Percentiles rank a stretch among this genome's conserved stretches.
Conservation (phyloP, 2,797 vertebrate genomes). For the Manis pentadactyla region DNA sequence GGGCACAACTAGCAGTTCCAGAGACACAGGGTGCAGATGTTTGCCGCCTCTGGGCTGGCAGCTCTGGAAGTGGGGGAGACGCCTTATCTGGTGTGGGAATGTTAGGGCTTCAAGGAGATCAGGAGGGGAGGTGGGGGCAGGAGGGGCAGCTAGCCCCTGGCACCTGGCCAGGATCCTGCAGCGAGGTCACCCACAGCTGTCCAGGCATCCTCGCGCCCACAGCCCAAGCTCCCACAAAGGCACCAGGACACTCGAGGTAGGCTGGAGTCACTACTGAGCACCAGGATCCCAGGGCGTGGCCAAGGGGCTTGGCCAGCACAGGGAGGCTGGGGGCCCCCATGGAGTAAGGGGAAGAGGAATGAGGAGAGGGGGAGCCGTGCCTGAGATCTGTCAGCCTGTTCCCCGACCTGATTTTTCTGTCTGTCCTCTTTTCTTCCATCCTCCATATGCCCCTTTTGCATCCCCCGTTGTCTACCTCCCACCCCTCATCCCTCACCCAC, state of each 20-base stretch:
- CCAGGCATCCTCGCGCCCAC: accelerated
- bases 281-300: background rate
- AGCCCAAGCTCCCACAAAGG: background rate
- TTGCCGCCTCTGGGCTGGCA: background rate
- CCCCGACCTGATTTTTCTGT: background rate
- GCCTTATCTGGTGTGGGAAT: background rate
- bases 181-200: background rate
- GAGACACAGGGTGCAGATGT: background rate
- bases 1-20: background rate
- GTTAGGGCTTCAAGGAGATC: background rate
- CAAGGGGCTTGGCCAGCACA: background rate
- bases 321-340: background rate
- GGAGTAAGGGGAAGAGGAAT: background rate
- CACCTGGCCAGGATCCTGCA: background rate
- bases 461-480: background rate
- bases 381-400: background rate
- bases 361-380: background rate
- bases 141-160: background rate
- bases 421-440: background rate
- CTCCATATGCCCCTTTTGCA: background rate
- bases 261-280: background rate
- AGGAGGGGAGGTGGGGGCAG: background rate
- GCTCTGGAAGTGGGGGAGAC: background rate
- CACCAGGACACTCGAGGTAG: background rate
- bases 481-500: background rate